These are phyloP conservation scores for Artibeus lituratus DNA, from an alignment of 2,797 vertebrate genomes.

Conservation along the genomic window DNA sequence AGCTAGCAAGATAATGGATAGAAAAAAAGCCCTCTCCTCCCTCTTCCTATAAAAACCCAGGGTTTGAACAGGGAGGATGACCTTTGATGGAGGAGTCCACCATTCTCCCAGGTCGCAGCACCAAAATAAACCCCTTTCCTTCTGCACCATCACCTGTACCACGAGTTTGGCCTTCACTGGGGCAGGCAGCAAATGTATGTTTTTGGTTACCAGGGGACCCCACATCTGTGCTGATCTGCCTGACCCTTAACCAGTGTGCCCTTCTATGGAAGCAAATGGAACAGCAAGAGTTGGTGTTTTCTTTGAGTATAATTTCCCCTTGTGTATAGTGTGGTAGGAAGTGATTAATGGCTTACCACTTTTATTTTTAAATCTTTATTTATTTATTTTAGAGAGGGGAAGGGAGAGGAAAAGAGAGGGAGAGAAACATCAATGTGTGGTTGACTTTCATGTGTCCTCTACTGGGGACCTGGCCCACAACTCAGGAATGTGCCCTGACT, in stretches of 20 bases:
- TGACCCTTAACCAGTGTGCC: accelerated
- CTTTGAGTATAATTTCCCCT: neutral
- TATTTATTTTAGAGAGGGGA: no score
- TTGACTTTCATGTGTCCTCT: no score
- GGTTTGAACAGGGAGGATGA: neutral
- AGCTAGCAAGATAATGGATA: neutral
- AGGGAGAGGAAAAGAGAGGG: no score
- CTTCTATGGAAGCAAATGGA: neutral
- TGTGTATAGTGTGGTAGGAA: neutral
- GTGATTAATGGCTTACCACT: neutral
- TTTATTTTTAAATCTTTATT: neutral
- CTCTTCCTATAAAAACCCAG: neutral
- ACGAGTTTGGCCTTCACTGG: neutral
- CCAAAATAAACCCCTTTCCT: neutral
- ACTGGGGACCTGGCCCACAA: no score
- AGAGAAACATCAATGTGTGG: no score
- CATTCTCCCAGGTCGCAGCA: neutral
- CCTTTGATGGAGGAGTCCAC: neutral
- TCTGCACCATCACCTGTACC: neutral
- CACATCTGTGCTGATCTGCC: neutral
- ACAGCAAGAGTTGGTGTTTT: neutral
- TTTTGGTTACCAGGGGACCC: neutral
- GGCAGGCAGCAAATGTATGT: no score
- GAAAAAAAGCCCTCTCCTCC: neutral
- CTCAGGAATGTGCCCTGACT: no score